Evolutionary conservation across 2,113 vertebrate genomes (phyloP).

Genomic region (Furnarius figulus): DNA sequence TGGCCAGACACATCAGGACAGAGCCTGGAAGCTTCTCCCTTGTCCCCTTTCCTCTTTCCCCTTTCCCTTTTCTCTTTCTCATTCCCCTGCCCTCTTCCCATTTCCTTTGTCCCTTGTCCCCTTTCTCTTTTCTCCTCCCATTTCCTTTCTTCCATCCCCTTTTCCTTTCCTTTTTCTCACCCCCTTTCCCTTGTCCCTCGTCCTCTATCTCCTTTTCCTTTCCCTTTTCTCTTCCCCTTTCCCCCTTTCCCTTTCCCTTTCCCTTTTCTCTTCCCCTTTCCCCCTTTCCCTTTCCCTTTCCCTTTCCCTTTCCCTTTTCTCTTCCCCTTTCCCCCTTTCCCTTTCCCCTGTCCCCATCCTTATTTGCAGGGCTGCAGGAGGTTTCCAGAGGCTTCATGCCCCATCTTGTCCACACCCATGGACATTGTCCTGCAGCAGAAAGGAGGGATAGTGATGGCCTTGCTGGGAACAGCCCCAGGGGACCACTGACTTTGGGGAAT

Average conservation of each 20-base stretch:
- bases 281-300: not conserved
- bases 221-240: too few relatives aligned
- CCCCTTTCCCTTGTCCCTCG: not conserved
- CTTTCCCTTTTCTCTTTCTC: not conserved
- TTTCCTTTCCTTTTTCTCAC: not conserved
- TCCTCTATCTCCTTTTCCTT: too few relatives aligned
- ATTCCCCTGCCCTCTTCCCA: not conserved
- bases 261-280: too few relatives aligned
- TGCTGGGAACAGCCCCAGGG: not conserved
- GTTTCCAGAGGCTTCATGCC: not conserved
- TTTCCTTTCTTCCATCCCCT: too few relatives aligned
- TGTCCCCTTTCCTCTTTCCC: not conserved
- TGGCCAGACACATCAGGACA: not conserved
- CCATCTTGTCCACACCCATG: accelerated
- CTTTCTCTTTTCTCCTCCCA: accelerated
- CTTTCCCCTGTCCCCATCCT: not conserved
- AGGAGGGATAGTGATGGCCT: not conserved
- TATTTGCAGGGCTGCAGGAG: not conserved
- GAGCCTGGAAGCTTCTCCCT: not conserved
- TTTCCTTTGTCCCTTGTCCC: too few relatives aligned
- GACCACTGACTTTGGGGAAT: not conserved
- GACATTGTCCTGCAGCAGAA: not conserved
- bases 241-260: accelerated
- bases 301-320: not conserved
- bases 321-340: not conserved